These are phyloP conservation scores for Lerema accius DNA, from an alignment of 1,140 invertebrate species.

Conservation along the genomic window DNA sequence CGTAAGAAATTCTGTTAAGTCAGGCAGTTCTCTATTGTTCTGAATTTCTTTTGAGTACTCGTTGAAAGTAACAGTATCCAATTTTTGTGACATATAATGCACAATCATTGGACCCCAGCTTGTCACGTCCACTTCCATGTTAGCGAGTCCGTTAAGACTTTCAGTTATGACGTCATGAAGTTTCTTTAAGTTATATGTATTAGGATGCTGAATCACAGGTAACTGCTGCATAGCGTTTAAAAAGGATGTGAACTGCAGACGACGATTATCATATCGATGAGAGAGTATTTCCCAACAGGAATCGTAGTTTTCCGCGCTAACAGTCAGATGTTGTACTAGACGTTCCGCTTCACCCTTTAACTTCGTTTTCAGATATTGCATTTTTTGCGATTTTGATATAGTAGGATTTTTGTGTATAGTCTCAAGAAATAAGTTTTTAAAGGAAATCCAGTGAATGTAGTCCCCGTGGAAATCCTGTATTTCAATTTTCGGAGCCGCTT, in stretches of 20 bases:
- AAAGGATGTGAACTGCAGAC: conserved; percentile 34
- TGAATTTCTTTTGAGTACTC: conserved; percentile 9
- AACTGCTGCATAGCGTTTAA: conserved; percentile 35
- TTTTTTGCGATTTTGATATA: conserved; percentile 44
- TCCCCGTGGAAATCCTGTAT: conserved; percentile 50
- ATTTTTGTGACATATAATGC: conserved; percentile 37
- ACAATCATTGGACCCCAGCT: conserved; percentile 42
- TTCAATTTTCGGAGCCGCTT: conserved; percentile 34
- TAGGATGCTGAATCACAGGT: conserved; percentile 16
- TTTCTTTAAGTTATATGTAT: conserved; percentile 30
- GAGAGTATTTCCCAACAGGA: conserved; percentile 14
- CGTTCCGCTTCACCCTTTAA: conserved; percentile 17
- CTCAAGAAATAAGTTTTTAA: conserved; percentile 50
- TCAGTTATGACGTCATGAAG: conserved; percentile 39
- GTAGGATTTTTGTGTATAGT: conserved; percentile 46
- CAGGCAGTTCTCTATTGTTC: conserved; percentile 1
- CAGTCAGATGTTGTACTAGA: conserved; percentile 13
- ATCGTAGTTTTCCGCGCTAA: conserved; percentile 25
- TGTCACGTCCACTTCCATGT: conserved; percentile 34
- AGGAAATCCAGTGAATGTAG: conserved; percentile 51
- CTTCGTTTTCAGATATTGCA: conserved; percentile 30
- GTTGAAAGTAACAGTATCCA: conserved; percentile 22
- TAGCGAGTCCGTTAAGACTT: conserved; percentile 35
- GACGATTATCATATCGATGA: conserved; percentile 24
- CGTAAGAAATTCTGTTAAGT: conserved; percentile 10